These are phyloP conservation scores for Zaprionus tsacasi DNA, from an alignment of 1,140 invertebrate species.

Conservation along the genomic window DNA sequence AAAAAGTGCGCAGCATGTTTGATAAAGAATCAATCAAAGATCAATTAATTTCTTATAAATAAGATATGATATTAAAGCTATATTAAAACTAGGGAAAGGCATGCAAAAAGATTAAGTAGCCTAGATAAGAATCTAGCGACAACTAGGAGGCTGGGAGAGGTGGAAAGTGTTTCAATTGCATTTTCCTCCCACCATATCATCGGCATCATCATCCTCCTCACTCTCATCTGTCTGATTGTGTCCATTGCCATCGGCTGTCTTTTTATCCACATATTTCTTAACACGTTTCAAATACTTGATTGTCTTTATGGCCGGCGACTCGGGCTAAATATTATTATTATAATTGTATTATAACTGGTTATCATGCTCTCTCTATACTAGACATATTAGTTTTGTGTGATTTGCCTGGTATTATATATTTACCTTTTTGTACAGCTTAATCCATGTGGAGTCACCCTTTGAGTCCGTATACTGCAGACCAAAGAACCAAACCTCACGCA, in stretches of 20 bases:
- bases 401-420: background rate
- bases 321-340: slow-evolving; percentile 59
- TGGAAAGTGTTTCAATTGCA: background rate
- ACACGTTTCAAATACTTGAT: slow-evolving; percentile 83
- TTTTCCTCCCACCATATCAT: slow-evolving; percentile 86
- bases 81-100: background rate
- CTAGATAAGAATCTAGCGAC: slow-evolving; percentile 7
- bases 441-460: slow-evolving; percentile 99
- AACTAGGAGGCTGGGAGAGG: background rate
- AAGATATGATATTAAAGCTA: background rate
- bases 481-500: slow-evolving; percentile 99
- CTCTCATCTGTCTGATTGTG: slow-evolving; percentile 64
- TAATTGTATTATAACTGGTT: background rate
- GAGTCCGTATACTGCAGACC: slow-evolving; percentile 99
- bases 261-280: slow-evolving; percentile 84
- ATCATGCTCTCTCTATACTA: background rate
- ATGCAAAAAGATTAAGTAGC: slow-evolving; percentile 1
- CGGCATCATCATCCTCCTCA: slow-evolving; percentile 85
- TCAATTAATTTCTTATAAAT: slow-evolving; percentile 13
- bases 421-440: slow-evolving; percentile 99
- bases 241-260: slow-evolving; percentile 71
- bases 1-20: slow-evolving; percentile 63
- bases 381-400: background rate
- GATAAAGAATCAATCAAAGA: slow-evolving; percentile 35
- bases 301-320: slow-evolving; percentile 81